phyloP scores from a whole-genome alignment of 1,140 invertebrate species.

The Lordiphosa collinella region DNA sequence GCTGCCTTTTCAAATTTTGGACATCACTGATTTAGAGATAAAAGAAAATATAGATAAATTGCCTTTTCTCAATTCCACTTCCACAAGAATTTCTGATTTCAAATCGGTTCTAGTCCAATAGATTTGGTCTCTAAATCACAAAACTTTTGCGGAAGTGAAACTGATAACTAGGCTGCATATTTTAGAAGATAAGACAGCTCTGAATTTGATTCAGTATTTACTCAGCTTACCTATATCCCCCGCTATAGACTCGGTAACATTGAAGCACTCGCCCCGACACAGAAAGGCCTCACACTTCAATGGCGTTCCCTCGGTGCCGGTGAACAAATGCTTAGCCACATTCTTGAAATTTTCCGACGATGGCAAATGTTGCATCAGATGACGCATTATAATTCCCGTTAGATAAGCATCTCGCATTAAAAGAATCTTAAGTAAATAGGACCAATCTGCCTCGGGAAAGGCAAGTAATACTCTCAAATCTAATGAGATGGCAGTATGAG shows the following conservation, averaged over 20 bases:
- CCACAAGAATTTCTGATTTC: too few species aligned
- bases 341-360: slow-evolving; percentile 75
- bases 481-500: slow-evolving; percentile 83
- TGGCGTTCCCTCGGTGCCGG: slow-evolving; percentile 48
- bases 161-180: too few species aligned
- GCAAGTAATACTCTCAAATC: slow-evolving; percentile 86
- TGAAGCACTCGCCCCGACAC: slow-evolving; percentile 81
- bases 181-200: too few species aligned
- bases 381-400: slow-evolving; percentile 78
- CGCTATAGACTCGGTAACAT: slow-evolving; percentile 65
- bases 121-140: too few species aligned
- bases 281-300: slow-evolving; percentile 84
- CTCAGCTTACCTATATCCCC: slow-evolving; percentile 48
- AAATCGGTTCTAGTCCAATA: too few species aligned
- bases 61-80: too few species aligned
- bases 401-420: slow-evolving; percentile 84
- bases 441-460: slow-evolving; percentile 89
- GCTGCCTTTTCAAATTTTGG: too few species aligned
- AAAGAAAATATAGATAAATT: too few species aligned
- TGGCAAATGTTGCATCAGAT: slow-evolving; percentile 77
- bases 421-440: slow-evolving; percentile 85
- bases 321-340: slow-evolving; percentile 67
- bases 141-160: too few species aligned
- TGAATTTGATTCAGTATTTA: too few species aligned
- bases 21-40: too few species aligned